phyloP scores from a whole-genome alignment of 2,888 invertebrate species.

The Camptogramma bilineatum region DNA sequence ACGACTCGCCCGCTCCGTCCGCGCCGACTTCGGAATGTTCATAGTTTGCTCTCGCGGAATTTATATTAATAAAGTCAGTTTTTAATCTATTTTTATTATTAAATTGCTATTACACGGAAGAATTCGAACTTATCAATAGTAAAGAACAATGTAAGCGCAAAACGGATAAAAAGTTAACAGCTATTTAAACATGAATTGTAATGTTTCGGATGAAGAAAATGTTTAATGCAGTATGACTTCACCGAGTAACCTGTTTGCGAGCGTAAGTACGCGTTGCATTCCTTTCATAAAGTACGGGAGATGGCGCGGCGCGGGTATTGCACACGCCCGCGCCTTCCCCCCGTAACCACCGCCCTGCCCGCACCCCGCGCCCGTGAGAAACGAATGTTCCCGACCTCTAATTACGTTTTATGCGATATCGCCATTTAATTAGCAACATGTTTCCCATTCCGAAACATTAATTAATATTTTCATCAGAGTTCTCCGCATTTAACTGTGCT shows the following conservation, averaged over 20 bases:
- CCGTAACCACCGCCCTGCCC: conserved; percentile 42
- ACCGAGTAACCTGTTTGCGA: conserved; percentile 71
- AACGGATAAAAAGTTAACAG: conserved; percentile 59
- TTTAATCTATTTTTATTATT: conserved; percentile 55
- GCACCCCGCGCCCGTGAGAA: conserved; percentile 72
- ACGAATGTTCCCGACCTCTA: conserved; percentile 81
- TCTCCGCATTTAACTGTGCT: conserved; percentile 83
- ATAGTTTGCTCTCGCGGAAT: conserved; percentile 76
- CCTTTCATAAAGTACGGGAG: conserved; percentile 64
- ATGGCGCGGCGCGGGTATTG: conserved; percentile 50
- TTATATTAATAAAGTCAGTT: conserved; percentile 68
- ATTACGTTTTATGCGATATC: conserved; percentile 85
- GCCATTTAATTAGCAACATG: conserved; percentile 85
- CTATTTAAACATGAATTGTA: conserved; percentile 64
- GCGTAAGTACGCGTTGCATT: conserved; percentile 69
- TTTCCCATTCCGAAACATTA: conserved; percentile 84
- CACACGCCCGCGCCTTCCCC: conserved; percentile 46
- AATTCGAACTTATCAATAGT: conserved; percentile 46
- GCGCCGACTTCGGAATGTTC: conserved; percentile 61
- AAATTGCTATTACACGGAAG: conserved; percentile 40
- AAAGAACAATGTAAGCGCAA: conserved; percentile 45
- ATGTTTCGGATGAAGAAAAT: conserved; percentile 58
- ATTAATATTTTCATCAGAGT: conserved; percentile 85
- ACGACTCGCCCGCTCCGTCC: conserved; percentile 53
- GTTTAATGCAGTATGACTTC: conserved; percentile 59